Evolutionary conservation across 2,888 invertebrate species (phyloP).

Genomic region (Sarcophaga carnaria): DNA sequence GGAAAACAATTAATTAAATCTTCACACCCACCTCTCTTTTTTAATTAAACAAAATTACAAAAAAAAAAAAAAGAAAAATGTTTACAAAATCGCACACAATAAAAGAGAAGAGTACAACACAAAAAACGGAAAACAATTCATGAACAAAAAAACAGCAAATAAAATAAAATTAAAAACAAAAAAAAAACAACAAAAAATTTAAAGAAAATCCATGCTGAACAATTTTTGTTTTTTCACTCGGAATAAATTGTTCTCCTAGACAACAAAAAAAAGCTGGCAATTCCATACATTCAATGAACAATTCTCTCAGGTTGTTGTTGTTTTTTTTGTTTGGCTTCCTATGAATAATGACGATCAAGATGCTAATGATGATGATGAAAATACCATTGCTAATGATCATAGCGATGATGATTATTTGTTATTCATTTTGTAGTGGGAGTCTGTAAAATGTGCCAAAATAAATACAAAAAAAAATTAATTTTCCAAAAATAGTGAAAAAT

Average conservation of each 20-base stretch:
- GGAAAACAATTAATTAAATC: slow-evolving; percentile 21
- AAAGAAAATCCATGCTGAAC: slow-evolving; percentile 14
- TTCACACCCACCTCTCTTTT: slow-evolving; percentile 49
- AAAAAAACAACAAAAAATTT: slow-evolving; percentile 8
- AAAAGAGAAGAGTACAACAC: background rate
- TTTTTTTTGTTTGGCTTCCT: too few relatives aligned
- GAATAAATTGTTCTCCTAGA: background rate
- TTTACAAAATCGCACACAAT: slow-evolving; percentile 39
- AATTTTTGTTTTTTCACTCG: background rate
- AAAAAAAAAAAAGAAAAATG: slow-evolving; percentile 15
- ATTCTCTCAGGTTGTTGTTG: slow-evolving; percentile 58
- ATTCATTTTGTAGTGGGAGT: slow-evolving; percentile 55
- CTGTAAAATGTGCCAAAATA: slow-evolving; percentile 59
- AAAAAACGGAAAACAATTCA: background rate
- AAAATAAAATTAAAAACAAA: slow-evolving; percentile 2
- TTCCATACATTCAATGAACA: slow-evolving; percentile 13
- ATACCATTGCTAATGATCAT: slow-evolving; percentile 11
- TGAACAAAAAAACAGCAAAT: slow-evolving; percentile 12
- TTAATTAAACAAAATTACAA: slow-evolving; percentile 18
- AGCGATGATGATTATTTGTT: slow-evolving; percentile 4
- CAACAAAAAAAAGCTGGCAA: background rate
- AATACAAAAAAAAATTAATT: slow-evolving; percentile 30
- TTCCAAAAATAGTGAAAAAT: background rate
- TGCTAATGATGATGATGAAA: slow-evolving; percentile 7
- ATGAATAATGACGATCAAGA: background rate